These are phyloP conservation scores for Apamea epomidion DNA, from an alignment of 2,888 invertebrate species.

Conservation along the genomic window DNA sequence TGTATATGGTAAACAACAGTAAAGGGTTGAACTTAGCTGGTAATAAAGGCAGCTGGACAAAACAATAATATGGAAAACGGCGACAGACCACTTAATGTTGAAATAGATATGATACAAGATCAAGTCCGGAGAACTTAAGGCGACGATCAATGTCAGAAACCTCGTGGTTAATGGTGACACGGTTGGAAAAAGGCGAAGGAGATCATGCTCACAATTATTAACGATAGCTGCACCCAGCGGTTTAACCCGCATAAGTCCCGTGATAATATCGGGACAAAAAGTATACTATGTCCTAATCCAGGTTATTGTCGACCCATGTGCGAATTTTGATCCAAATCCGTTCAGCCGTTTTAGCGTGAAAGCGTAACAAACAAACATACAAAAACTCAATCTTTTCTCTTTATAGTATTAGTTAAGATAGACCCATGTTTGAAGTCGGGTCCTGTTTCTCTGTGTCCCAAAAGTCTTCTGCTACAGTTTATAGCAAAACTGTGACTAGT, in stretches of 20 bases:
- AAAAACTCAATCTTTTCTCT: not conserved
- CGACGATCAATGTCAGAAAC: not conserved
- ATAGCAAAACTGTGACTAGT: constrained; percentile 22
- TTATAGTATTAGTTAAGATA: not conserved
- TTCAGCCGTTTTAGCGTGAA: not conserved
- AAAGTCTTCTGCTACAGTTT: constrained; percentile 7
- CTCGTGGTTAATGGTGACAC: not conserved
- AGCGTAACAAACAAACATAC: not conserved
- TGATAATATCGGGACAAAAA: not conserved
- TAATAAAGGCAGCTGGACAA: not conserved
- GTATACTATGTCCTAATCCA: not conserved
- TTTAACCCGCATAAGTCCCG: not conserved
- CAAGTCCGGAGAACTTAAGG: not conserved
- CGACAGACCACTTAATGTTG: not conserved
- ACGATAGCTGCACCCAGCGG: not conserved
- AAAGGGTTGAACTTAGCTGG: too few species aligned
- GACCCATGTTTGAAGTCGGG: not conserved
- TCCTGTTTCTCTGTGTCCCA: constrained; percentile 2
- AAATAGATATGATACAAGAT: not conserved
- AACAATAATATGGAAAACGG: not conserved
- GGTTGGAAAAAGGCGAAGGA: not conserved
- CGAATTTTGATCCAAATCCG: not conserved
- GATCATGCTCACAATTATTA: not conserved
- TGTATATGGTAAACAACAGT: not conserved
- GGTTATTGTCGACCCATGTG: not conserved